These are phyloP conservation scores for Hydropsyche betteni DNA, from an alignment of 2,888 invertebrate species.

Conservation along the genomic window DNA sequence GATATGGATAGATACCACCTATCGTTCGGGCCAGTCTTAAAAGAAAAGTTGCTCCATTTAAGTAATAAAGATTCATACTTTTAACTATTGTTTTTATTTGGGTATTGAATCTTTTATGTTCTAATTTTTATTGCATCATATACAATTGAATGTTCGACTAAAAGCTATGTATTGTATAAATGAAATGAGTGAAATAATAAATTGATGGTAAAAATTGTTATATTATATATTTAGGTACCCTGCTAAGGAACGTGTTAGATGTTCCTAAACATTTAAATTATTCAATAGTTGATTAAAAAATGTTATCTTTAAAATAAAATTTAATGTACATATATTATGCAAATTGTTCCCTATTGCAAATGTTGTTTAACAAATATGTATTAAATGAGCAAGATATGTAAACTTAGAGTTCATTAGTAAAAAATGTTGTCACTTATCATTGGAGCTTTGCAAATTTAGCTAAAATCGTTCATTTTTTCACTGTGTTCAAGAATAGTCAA, in stretches of 20 bases:
- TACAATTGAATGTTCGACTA: not conserved
- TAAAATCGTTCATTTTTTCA: not conserved
- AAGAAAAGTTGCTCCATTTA: too few species aligned
- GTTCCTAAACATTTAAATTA: conserved; percentile 17
- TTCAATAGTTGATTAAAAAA: conserved; percentile 5
- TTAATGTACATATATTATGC: conserved; percentile 21
- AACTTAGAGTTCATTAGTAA: not conserved
- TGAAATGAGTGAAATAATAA: not conserved
- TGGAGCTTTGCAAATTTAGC: not conserved
- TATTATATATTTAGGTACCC: not conserved
- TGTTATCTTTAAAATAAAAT: conserved; percentile 9
- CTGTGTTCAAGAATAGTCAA: conserved; percentile 18
- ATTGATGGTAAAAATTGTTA: not conserved
- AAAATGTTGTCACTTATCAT: conserved; percentile 1
- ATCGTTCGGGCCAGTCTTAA: too few species aligned
- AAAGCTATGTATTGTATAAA: conserved; percentile 14
- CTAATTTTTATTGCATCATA: too few species aligned
- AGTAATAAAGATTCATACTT: too few species aligned
- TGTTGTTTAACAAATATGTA: conserved; percentile 8
- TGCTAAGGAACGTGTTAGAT: conserved; percentile 10
- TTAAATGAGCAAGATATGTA: conserved; percentile 8
- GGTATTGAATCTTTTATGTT: too few species aligned
- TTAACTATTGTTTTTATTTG: too few species aligned
- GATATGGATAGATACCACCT: too few species aligned
- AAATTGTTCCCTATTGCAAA: conserved; percentile 18